These are phyloP conservation scores for Ectropis crepuscularia DNA, from an alignment of 2,888 invertebrate species.

Conservation along the genomic window DNA sequence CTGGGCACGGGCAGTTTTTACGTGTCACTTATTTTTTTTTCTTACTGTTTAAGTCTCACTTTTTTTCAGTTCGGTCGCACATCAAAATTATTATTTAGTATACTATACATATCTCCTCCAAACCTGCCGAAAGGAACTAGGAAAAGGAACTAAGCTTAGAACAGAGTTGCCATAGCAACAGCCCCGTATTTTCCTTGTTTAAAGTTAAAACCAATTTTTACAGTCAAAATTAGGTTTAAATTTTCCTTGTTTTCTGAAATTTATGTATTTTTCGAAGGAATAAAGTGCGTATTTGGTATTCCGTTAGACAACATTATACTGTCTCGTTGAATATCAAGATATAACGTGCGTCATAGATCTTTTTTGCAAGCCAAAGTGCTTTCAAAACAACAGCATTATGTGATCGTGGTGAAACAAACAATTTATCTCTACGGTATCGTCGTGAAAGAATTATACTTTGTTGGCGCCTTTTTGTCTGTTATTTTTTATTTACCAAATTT, in stretches of 20 bases:
- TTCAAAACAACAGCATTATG: constrained; percentile 2
- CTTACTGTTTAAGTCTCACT: too few species aligned
- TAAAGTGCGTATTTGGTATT: neutral
- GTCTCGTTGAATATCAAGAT: constrained; percentile 4
- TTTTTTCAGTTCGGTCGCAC: too few species aligned
- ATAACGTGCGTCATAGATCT: constrained; percentile 20
- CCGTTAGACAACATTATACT: neutral
- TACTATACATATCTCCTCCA: too few species aligned
- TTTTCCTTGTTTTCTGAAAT: neutral
- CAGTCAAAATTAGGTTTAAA: neutral
- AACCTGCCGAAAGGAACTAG: too few species aligned
- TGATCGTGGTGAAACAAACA: constrained; percentile 3
- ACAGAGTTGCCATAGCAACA: too few species aligned
- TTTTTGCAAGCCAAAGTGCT: constrained; percentile 20
- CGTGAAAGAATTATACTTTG: constrained; percentile 5
- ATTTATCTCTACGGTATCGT: constrained; percentile 20
- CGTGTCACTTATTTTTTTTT: too few species aligned
- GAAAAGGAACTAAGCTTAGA: too few species aligned
- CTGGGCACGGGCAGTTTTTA: too few species aligned
- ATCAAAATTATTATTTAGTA: too few species aligned
- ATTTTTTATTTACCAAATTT: neutral
- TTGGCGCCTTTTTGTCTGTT: constrained; percentile 14
- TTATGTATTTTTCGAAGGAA: neutral
- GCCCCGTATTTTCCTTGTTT: neutral
- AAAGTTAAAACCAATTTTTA: neutral